Evolutionary conservation across 2,888 invertebrate genomes (phyloP), one percentile per base, ranked within the genome.

Genomic region (Campoletis raptor): DNA sequence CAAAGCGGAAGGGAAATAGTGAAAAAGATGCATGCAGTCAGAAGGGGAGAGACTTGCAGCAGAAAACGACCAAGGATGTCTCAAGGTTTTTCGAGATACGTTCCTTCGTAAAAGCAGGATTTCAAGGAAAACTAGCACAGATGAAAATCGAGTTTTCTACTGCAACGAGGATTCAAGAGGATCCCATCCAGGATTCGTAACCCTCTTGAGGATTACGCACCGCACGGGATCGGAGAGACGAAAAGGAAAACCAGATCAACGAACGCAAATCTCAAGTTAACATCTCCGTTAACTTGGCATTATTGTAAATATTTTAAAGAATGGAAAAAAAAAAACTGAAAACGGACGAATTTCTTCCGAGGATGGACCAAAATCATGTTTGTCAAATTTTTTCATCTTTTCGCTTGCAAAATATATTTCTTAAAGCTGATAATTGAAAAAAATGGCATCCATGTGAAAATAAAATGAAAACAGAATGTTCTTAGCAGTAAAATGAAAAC

Each of bases 121-220:
- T 61, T 18, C 37, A 45, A 52, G 21, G 42, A 73, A 86, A 86
- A 85, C 84, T 80, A 70, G 81, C 64, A 69, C 83, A 74, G 83
- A 83, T 86, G 89, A 88, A 90, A 89, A 90, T 90, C 86, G 89
- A 90, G 87, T 90, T 90, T 86, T 87, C 84, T 66, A 61, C 67
- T 69, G 83, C 66, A 78, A 80, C 80, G 70, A 81, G 83, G 82
- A 81, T 85, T 84, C 77, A 2, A 24, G 64, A 48, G 18, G 64
- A 76, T 76, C 24, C 30, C 15, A 84, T 72, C 45, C 70, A 48
- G 73, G 61, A 48, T 70, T 82, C 74, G 79, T 76, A 83, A 36
- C 18, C 24, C 81, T 78, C 85, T 69, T 74, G 85, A 89, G 90
- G 87, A 91, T 92, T 89, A 90, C 79, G 83, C 81, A 87, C 86